Evolutionary conservation across 2,888 invertebrate genomes (phyloP), one percentile per base, ranked within the genome.

Genomic region (Xestia c-nigrum): DNA sequence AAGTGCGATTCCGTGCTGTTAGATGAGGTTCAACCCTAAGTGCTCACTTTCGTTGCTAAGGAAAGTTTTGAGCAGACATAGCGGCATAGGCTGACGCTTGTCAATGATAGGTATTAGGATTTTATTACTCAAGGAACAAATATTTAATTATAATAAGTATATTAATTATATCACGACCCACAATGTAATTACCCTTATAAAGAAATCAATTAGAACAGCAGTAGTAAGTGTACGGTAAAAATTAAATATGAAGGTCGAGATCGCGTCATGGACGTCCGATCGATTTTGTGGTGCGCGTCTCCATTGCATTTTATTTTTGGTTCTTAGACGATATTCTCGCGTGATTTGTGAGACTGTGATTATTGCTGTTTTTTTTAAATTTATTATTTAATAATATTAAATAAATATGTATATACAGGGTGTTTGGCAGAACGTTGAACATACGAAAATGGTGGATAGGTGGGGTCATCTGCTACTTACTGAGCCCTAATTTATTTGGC

Each of bases 231-330:
- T 61, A 55, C 24, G 7, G 50, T 68, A 73, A 71, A 82, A 82
- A 83, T 69, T 71, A 66, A n/a, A 81, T 87, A 87, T 79, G 85
- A 87, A 87, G 88, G 85, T 82, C 89, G 90, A 90, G 88, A 91
- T 76, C 89, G 88, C 85, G 87, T 85, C 83, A 83, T 83, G 83
- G 84, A 89, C 79, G 76, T 72, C 78, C 76, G 85, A 91, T 94
- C 92, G 91, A 92, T 93, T 90, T 80, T 73, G 69, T 52, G 4
- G 74, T 16, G 83, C 47, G 57, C 69, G 90, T 92, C 73, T 90
- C 91, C 92, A 91, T 87, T 92, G 81, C 68, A 50, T 21, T 47
- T 19, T 61, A 63, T 47, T 46, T 65, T 61, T 3, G 16, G 19
- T 64, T 46, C 14, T 16, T 31, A 24, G 5, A 31, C 46, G 21